Conservation (phyloP, 2,797 vertebrate species). For the Lutjanus campechanus region DNA sequence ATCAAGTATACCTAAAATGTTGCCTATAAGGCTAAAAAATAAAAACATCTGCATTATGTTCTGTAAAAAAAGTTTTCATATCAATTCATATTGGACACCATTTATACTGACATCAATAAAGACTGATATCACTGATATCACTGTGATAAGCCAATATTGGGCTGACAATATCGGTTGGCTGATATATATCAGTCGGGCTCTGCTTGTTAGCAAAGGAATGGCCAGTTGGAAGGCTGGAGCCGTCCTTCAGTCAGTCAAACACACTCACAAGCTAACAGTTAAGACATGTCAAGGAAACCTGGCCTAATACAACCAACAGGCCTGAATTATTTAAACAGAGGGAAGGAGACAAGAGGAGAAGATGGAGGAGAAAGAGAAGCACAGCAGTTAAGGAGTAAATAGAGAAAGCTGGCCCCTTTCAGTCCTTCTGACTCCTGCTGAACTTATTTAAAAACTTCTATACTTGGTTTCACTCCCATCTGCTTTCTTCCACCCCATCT, state of each 20-base stretch:
- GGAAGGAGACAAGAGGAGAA: slow-evolving; percentile 47
- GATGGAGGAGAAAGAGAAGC: slow-evolving; percentile 41
- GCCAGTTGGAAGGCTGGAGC: slow-evolving; percentile 29
- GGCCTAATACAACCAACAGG: slow-evolving; percentile 60
- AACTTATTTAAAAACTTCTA: slow-evolving; percentile 69
- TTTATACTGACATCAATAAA: no score
- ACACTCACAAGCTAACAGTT: slow-evolving; percentile 23
- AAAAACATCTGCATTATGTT: no score
- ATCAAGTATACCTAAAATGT: no score
- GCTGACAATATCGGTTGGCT: no score
- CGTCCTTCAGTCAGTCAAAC: neutral
- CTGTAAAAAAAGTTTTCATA: no score
- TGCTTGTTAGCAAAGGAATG: slow-evolving; percentile 43
- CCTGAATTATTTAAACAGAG: slow-evolving; percentile 79
- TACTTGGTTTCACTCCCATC: slow-evolving; percentile 59
- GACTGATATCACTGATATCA: no score
- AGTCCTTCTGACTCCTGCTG: slow-evolving; percentile 49
- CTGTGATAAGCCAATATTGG: no score
- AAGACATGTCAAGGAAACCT: slow-evolving; percentile 67
- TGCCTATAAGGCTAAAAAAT: no score
- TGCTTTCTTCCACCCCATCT: slow-evolving; percentile 59
- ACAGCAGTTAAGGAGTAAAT: slow-evolving; percentile 52
- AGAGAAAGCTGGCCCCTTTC: slow-evolving; percentile 40
- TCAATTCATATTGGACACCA: no score
- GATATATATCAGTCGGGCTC: no score